Conservation (phyloP, 2,797 vertebrate species). For the Trichosurus vulpecula region DNA sequence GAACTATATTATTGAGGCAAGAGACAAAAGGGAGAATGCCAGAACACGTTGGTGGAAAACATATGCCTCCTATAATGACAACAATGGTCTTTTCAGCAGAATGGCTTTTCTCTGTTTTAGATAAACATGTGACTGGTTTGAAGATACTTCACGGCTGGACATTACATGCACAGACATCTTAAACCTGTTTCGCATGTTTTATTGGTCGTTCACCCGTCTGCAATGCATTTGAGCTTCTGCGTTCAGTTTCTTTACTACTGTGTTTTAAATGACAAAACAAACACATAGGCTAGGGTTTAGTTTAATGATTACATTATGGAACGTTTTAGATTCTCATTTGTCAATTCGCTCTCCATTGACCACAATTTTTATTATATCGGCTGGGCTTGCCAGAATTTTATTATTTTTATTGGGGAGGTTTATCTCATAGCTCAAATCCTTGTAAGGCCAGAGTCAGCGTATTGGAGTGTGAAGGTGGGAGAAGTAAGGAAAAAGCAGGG, state of each 20-base stretch:
- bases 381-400: background rate
- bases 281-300: background rate
- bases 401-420: background rate
- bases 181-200: background rate
- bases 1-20: background rate
- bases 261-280: background rate
- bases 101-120: background rate
- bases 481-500: background rate
- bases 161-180: background rate
- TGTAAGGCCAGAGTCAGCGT: background rate
- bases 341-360: background rate
- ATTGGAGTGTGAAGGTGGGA: background rate
- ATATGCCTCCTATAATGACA: background rate
- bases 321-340: background rate
- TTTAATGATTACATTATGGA: background rate
- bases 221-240: background rate
- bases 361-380: background rate
- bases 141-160: background rate
- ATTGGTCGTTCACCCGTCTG: background rate
- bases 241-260: background rate
- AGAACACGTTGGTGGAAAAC: background rate
- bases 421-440: background rate
- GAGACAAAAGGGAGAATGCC: background rate
- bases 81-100: background rate
- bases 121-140: background rate